phyloP scores from a whole-genome alignment of 2,797 vertebrate genomes.

The Anniella stebbinsi region DNA sequence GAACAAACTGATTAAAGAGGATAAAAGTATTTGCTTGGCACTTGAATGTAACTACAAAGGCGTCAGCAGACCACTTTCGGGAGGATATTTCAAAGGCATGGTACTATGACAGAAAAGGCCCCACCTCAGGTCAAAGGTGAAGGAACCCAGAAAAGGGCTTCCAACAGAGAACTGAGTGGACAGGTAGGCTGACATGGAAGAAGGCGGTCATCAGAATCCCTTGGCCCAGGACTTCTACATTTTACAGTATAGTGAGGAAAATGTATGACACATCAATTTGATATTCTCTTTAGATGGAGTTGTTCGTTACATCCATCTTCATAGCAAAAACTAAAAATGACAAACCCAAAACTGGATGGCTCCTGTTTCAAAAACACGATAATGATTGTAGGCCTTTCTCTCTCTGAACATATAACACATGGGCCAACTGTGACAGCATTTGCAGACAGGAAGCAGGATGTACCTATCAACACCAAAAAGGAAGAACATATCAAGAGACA shows the following conservation, averaged over 20 bases:
- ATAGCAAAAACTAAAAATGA: not conserved
- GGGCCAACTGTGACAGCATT: not conserved
- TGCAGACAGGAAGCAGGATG: constrained; percentile 3
- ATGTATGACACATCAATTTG: not conserved
- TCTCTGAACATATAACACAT: not conserved
- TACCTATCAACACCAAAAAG: not conserved
- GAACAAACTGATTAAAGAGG: not conserved
- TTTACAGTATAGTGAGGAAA: not conserved
- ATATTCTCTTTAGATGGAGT: not conserved
- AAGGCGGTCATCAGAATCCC: not conserved
- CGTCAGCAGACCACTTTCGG: not conserved
- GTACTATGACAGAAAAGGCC: not conserved
- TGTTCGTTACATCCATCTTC: not conserved
- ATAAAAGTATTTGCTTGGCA: not conserved
- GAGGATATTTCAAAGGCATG: not conserved
- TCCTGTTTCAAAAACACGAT: not conserved
- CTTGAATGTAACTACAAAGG: not conserved
- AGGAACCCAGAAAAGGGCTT: no score
- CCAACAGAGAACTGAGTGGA: not conserved
- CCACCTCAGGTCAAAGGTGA: not conserved
- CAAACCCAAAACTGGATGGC: not conserved
- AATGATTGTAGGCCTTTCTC: not conserved
- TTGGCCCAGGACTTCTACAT: not conserved
- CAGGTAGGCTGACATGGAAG: no score
- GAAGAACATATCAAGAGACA: constrained; percentile 19